A percentile compares a stretch with the other conserved stretches of the same genome.
phyloP scores from a whole-genome alignment of 2,113 vertebrate species.

The Clarias batrachus region DNA sequence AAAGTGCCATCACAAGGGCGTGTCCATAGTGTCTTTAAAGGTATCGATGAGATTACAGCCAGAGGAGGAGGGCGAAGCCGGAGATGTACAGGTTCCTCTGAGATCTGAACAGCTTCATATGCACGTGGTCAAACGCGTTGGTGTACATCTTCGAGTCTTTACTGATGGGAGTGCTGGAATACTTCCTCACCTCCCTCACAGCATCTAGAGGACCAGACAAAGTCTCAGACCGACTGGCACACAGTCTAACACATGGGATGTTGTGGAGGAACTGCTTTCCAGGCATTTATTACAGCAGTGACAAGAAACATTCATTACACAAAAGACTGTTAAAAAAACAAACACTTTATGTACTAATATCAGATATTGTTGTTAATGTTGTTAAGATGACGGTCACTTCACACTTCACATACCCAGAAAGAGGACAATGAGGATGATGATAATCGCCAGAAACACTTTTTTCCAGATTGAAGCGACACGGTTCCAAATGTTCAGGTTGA shows the following conservation, averaged over 20 bases:
- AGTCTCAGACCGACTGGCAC: background rate
- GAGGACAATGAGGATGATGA: constrained; percentile 86
- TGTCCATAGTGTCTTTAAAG: background rate
- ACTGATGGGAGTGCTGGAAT: constrained; percentile 70
- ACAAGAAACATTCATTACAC: background rate
- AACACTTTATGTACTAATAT: background rate
- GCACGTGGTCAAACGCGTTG: constrained; percentile 81
- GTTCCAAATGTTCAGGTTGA: constrained; percentile 83
- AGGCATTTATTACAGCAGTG: background rate
- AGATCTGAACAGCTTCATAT: constrained; percentile 95
- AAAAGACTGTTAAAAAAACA: background rate
- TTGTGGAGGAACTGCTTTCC: background rate
- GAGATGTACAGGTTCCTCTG: constrained; percentile 98
- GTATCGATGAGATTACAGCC: constrained; percentile 74
- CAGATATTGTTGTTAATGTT: background rate
- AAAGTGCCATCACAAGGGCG: background rate
- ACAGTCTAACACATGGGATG: background rate
- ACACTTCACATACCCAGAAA: constrained; percentile 81
- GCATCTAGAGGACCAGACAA: constrained; percentile 75
- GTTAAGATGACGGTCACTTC: background rate
- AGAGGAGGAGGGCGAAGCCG: constrained; percentile 94
- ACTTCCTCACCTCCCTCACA: constrained; percentile 88
- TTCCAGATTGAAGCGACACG: constrained; percentile 87
- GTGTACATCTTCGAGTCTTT: constrained; percentile 68
- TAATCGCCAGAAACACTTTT: constrained; percentile 90